Conservation (phyloP, 2,888 invertebrate genomes). For the Agrotis exclamationis region DNA sequence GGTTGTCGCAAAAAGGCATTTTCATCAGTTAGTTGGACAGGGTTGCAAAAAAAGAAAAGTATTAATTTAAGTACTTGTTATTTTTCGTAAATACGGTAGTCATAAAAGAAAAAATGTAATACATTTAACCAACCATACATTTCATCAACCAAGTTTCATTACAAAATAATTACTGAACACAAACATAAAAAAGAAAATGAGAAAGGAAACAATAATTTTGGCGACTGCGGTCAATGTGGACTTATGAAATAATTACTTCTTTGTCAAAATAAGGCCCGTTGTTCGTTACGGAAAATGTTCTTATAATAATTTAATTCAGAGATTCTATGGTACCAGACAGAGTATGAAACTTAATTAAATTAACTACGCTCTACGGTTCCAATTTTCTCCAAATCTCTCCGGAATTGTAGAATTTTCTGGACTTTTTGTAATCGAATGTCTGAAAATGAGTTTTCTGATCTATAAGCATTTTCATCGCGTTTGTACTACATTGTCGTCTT, state of each 20-base stretch:
- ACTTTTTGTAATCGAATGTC: neutral
- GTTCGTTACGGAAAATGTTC: constrained; percentile 18
- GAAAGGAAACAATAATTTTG: constrained; percentile 40
- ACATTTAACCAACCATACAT: constrained; percentile 9
- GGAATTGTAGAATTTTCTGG: neutral
- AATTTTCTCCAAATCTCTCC: neutral
- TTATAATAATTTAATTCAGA: constrained; percentile 6
- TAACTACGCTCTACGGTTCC: neutral
- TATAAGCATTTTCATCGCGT: neutral
- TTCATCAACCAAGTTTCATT: constrained; percentile 15
- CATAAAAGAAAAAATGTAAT: constrained; percentile 5
- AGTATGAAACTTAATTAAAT: constrained; percentile 14
- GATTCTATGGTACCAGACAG: constrained; percentile 10
- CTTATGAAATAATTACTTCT: constrained; percentile 41
- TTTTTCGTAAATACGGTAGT: neutral
- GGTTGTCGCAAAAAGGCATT: neutral
- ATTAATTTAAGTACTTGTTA: neutral
- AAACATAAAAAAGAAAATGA: constrained; percentile 17
- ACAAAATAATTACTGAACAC: constrained; percentile 37
- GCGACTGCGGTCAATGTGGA: constrained; percentile 28
- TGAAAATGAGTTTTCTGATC: neutral
- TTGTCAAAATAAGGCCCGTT: constrained; percentile 28
- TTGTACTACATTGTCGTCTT: too few species aligned
- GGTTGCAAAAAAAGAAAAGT: neutral
- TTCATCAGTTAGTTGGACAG: neutral